Evolutionary conservation across 1,140 invertebrate genomes (phyloP), one percentile per base, ranked within the genome.

Genomic region (Drosophila pruinosa): DNA sequence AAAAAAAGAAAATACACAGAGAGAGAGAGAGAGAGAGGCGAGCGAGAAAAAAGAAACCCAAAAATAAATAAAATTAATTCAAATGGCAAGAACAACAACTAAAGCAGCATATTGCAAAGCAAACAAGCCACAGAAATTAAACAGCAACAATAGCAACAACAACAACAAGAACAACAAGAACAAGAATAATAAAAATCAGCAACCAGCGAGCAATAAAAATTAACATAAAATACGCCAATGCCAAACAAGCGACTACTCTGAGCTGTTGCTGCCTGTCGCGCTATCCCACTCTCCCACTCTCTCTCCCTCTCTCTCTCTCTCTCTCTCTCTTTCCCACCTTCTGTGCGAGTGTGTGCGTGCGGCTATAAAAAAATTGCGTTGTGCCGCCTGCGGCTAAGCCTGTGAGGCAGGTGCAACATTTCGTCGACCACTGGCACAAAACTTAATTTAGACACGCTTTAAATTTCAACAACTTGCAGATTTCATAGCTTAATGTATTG

Each of bases 41-140:
- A 47, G 7, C 4, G 19, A 43, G 22, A 10, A 39, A 19, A 28
- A 70, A 50, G 19, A 56, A 63, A 31, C 14, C 43, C 47, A 79
- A 72, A 85, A 83, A 70, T 58, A 85, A 83, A 85, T 76, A 62
- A 79, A 83, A 76, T 85, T 85, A 85, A 85, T 83, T 83, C 80
- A 79, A 83, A 73, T 83, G 72, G 76, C 63, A 70, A 41, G 28
- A 56, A 41, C 24, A 43, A 24, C 50, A 36, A 26, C 22, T 45
- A 34, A 41, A 19, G 38, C 54, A 57, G 54, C 54, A 58, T 45
- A 58, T 47, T 48, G 47, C 59, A 62, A 62, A 62, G 45, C 59
- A 62, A 63, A 63, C 48, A 63, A 63, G 58, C 39, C 39, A 38
- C 56, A 45, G 50, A 56, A 56, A 59, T 38, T 41, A 63, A 63